Conservation (phyloP, 2,888 invertebrate genomes). For the Trypoxylon attenuatum region DNA sequence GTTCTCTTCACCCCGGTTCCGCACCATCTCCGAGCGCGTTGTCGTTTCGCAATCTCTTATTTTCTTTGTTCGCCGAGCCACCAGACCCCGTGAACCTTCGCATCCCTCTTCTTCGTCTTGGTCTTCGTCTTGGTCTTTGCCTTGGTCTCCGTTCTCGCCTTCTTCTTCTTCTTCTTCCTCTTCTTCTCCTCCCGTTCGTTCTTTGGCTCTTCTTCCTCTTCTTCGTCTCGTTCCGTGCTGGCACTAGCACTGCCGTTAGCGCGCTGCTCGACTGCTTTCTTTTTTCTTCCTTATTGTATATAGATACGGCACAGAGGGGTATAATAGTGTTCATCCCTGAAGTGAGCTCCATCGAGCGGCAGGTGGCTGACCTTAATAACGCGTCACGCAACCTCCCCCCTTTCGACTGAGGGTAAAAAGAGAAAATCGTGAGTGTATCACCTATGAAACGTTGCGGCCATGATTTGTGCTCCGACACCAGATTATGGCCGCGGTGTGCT, state of each 20-base stretch:
- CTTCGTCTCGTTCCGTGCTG: slow-evolving; percentile 64
- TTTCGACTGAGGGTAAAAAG: slow-evolving; percentile 25
- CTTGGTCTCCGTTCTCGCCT: slow-evolving; percentile 1
- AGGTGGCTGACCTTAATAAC: slow-evolving; percentile 74
- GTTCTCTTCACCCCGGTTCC: slow-evolving; percentile 33
- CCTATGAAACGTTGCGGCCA: slow-evolving; percentile 32
- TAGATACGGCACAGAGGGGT: slow-evolving; percentile 57
- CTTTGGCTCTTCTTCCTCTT: not conserved
- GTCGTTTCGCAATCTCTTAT: slow-evolving; percentile 70
- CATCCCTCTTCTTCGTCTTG: slow-evolving; percentile 33
- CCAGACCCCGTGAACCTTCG: slow-evolving; percentile 47
- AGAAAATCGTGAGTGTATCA: slow-evolving; percentile 32
- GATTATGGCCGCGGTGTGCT: slow-evolving; percentile 5
- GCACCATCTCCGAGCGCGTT: slow-evolving; percentile 50
- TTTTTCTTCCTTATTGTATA: slow-evolving; percentile 36
- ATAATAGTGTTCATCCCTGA: slow-evolving; percentile 73
- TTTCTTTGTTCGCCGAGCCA: slow-evolving; percentile 66
- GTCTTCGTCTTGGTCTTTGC: slow-evolving; percentile 28
- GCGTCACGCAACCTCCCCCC: slow-evolving; percentile 54
- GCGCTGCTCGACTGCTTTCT: not conserved
- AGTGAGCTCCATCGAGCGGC: slow-evolving; percentile 73
- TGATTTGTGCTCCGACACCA: slow-evolving; percentile 37
- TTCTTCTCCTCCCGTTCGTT: slow-evolving; percentile 27
- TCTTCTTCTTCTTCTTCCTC: slow-evolving; percentile 7
- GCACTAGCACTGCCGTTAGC: slow-evolving; percentile 33